Conservation (phyloP, 2,113 vertebrate species). For the Lepus europaeus region DNA sequence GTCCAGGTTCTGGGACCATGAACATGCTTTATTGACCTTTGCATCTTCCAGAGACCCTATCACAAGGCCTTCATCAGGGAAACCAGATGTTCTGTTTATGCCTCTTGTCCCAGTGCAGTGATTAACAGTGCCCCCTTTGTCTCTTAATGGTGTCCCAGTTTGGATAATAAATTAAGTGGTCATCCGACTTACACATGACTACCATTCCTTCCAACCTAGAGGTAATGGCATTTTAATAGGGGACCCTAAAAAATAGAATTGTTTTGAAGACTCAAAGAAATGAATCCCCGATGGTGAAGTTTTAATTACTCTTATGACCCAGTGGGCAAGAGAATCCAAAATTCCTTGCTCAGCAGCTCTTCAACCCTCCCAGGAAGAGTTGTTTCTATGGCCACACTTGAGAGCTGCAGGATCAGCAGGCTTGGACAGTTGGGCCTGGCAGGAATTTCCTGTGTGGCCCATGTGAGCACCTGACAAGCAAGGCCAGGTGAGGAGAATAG, state of each 20-base stretch:
- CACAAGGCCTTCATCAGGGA: slow-evolving; percentile 13
- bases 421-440: neutral
- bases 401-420: neutral
- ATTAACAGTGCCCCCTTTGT: slow-evolving; percentile 44
- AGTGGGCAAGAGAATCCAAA: slow-evolving; percentile 20
- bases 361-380: slow-evolving; percentile 6
- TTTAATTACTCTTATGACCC: slow-evolving; percentile 59
- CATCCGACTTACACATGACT: slow-evolving; percentile 4
- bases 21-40: slow-evolving; percentile 29
- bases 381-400: slow-evolving; percentile 31
- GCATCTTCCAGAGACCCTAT: neutral
- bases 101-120: neutral
- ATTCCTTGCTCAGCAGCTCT: slow-evolving; percentile 21
- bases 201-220: neutral
- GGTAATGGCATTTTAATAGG: slow-evolving; percentile 61
- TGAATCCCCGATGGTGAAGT: slow-evolving; percentile 53
- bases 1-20: neutral
- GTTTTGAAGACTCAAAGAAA: slow-evolving; percentile 58
- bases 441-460: slow-evolving; percentile 34
- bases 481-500: neutral
- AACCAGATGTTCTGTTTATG: slow-evolving; percentile 36
- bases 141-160: slow-evolving; percentile 31
- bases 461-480: neutral
- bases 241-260: slow-evolving; percentile 33
- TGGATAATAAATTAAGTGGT: slow-evolving; percentile 52